Evolutionary conservation across 2,888 invertebrate genomes (phyloP).

Genomic region (Spisula solida): DNA sequence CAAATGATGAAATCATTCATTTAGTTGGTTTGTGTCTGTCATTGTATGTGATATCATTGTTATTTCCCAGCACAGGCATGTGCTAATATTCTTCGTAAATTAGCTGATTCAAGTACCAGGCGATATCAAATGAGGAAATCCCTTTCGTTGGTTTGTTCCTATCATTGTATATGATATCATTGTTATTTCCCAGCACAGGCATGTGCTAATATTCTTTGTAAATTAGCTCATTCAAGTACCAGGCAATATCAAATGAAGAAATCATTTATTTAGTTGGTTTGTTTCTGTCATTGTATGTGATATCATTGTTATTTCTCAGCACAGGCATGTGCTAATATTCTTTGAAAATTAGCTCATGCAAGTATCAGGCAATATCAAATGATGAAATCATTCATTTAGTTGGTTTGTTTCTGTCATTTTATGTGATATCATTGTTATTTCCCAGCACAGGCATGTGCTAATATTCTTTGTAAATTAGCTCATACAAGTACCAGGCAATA

Average conservation of each 20-base stretch:
- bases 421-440: not conserved
- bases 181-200: slow-evolving; percentile 35
- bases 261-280: not conserved
- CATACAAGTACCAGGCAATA: slow-evolving; percentile 32
- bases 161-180: too few species aligned
- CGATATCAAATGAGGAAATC: not conserved
- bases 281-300: not conserved
- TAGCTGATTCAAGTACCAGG: slow-evolving; percentile 42
- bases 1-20: not conserved
- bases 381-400: not conserved
- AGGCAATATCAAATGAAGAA: not conserved
- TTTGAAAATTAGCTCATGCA: slow-evolving; percentile 12
- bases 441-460: slow-evolving; percentile 45
- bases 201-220: slow-evolving; percentile 37
- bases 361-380: slow-evolving; percentile 32
- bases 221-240: slow-evolving; percentile 25
- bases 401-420: not conserved
- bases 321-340: slow-evolving; percentile 38
- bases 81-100: slow-evolving; percentile 19
- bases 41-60: not conserved
- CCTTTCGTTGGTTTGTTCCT: not conserved
- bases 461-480: slow-evolving; percentile 32
- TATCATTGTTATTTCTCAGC: slow-evolving; percentile 7
- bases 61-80: slow-evolving; percentile 39
- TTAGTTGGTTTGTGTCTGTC: not conserved